Evolutionary conservation across 2,113 vertebrate genomes (phyloP), one percentile per base, ranked within the genome.

Genomic region (Microtus montanus): DNA sequence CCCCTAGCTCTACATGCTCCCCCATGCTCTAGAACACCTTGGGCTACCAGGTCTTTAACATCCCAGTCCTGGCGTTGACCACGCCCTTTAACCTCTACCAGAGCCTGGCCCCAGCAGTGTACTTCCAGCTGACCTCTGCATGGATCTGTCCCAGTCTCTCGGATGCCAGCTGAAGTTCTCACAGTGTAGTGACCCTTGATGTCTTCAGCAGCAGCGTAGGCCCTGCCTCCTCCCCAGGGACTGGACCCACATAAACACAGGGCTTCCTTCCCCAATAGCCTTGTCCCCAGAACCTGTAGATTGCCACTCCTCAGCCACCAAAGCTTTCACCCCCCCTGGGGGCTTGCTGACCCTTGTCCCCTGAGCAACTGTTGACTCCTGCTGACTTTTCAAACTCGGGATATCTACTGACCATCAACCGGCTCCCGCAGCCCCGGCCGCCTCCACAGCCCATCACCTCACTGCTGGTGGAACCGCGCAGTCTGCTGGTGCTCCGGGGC

Each of bases 401-500:
- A 52, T 74, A 71, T 1, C 95, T 90, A 1, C 98, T 98, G 97
- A 98, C 98, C 22, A 4, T 83, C 49, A 24, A 8, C 64, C 30
- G 0, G 1, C 49, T 44, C 82, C 68, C 0, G 0, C 98, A 99
- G 94, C 98, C 98, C 58, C 98, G 96, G 94, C 98, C 99, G 2
- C 98, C 98, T 64, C 79, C 98, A 26, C 70, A 5, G 54, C 97
- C 97, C 19, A 77, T 74, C 52, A 94, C 99, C 26, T 99, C 99
- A 0, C 92, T 99, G 96, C 97, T 99, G 83, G 97, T 99, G 44
- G 98, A 97, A 95, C 99, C 98, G 0, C 98, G 98, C 19, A 99
- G 99, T 92, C 98, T 99, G 5, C 97, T 99, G 87, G 98, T 99
- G 92, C 96, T 99, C 93, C 99, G 98, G 49, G 98, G 98, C 4